Percentiles rank a stretch among this genome's conserved stretches.
These are phyloP conservation scores for Scolanthus callimorphus DNA, from an alignment of 92 coral and sea anemone genomes.

Conservation along the genomic window DNA sequence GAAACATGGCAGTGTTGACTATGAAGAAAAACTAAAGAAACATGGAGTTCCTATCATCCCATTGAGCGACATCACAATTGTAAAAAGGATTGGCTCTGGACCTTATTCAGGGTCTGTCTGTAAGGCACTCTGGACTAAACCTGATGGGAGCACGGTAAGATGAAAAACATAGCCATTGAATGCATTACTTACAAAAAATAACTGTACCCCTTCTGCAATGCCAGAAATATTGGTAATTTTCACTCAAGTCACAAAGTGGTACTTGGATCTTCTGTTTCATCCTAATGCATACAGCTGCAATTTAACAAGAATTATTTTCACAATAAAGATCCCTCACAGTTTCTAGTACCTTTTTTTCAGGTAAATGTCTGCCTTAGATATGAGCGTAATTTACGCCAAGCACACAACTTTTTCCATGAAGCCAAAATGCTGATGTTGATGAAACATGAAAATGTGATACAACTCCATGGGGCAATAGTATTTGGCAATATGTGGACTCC, in stretches of 20 bases:
- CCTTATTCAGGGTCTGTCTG: slow-evolving; percentile 60
- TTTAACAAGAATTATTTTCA: too few relatives aligned
- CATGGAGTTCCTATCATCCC: slow-evolving; percentile 54
- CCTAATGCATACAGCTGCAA: too few relatives aligned
- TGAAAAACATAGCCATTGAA: not conserved
- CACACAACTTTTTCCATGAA: slow-evolving; percentile 41
- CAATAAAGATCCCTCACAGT: too few relatives aligned
- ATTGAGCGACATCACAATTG: slow-evolving; percentile 30
- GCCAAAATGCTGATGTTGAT: slow-evolving; percentile 30
- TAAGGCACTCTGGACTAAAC: slow-evolving; percentile 51
- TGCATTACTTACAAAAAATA: too few relatives aligned
- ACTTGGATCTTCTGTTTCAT: too few relatives aligned
- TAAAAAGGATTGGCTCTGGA: slow-evolving; percentile 32
- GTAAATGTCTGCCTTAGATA: slow-evolving; percentile 45
- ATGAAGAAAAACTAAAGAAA: slow-evolving; percentile 11
- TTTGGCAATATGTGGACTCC: slow-evolving; percentile 53
- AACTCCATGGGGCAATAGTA: slow-evolving; percentile 39
- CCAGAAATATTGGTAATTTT: too few relatives aligned
- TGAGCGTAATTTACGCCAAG: slow-evolving; percentile 14
- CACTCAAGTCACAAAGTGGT: too few relatives aligned
- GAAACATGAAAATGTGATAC: slow-evolving; percentile 48
- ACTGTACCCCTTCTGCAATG: too few relatives aligned
- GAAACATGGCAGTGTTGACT: slow-evolving; percentile 23
- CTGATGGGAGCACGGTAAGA: slow-evolving; percentile 40
- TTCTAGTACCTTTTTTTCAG: too few relatives aligned